Percentiles rank a stretch among this genome's conserved stretches.
Conservation (phyloP, 1,140 invertebrate species). For the Nephila pilipes region DNA sequence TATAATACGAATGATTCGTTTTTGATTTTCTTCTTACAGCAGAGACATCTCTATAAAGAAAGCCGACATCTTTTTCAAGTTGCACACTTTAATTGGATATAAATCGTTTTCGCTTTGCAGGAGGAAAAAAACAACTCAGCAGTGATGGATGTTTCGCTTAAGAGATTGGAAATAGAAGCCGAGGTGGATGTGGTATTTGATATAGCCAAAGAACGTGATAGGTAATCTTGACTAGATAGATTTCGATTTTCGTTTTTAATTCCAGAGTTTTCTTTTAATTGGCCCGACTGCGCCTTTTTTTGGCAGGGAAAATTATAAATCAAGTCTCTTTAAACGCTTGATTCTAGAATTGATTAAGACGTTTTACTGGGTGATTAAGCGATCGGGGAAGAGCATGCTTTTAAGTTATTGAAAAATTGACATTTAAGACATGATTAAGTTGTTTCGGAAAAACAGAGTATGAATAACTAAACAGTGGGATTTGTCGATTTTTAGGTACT, state of each 20-base stretch:
- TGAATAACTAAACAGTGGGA: not conserved
- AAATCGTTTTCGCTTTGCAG: slow-evolving; percentile 26
- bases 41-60: not conserved
- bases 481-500: not conserved
- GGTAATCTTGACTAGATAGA: not conserved
- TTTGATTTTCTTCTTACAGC: not conserved
- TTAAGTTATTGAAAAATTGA: slow-evolving; percentile 11
- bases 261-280: not conserved
- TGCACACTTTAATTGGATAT: slow-evolving; percentile 31
- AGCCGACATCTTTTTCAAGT: not conserved
- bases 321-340: not conserved
- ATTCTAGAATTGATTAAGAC: not conserved
- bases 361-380: not conserved
- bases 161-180: not conserved
- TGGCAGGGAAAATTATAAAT: not conserved
- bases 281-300: not conserved
- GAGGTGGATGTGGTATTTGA: not conserved
- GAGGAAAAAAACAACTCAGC: not conserved
- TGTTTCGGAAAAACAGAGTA: not conserved
- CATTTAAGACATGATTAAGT: slow-evolving; percentile 1
- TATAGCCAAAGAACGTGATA: not conserved
- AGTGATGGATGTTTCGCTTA: not conserved
- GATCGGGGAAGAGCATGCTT: not conserved
- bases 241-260: not conserved
- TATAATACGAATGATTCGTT: not conserved